Evolutionary conservation across 2,113 vertebrate species (phyloP), one percentile per base, ranked within the genome.

Genomic region (Zeus faber): DNA sequence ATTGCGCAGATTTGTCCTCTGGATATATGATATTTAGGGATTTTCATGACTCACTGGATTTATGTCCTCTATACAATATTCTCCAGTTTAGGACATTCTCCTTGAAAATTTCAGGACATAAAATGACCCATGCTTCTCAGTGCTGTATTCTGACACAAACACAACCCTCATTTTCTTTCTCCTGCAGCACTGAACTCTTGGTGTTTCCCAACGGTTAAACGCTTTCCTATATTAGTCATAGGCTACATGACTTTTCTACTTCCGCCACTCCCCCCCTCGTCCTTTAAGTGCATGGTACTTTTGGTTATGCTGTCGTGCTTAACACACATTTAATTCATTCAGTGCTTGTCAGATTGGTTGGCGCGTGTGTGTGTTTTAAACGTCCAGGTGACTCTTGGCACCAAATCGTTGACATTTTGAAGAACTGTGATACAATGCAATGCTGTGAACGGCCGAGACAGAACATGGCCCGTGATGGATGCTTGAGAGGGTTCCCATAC

Each of bases 401-500:
- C n/a, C n/a, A n/a, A n/a, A n/a, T n/a, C n/a, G n/a, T n/a, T n/a
- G n/a, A n/a, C 21, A 26, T 41, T 14, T n/a, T 25, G 18, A 14
- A 4, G 10, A 25, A 5, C 25, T 40, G 29, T 51, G 20, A 35
- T 11, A 9, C 14, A 6, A 48, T 20, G 25, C 6, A 41, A 16
- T 52, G 54, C 41, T 62, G 27, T 63, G 20, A 37, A 47, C 39
- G 41, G 43, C 17, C 48, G 21, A 59, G 45, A 54, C 25, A 9
- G 21, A 27, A 50, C 8, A 1, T 10, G 11, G 3, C 14, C 47
- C 27, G 49, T 37, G 33, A 72, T 58, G 49, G 29, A 49, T 67
- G 24, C n/a, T 26, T 57, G 27, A 10, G 53, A 56, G 53, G 27
- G 13, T 54, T 68, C 24, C 48, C 58, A 35, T 56, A 10, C 57